These are phyloP conservation scores for Turnix velox DNA, from an alignment of 2,113 vertebrate genomes.

Conservation along the genomic window DNA sequence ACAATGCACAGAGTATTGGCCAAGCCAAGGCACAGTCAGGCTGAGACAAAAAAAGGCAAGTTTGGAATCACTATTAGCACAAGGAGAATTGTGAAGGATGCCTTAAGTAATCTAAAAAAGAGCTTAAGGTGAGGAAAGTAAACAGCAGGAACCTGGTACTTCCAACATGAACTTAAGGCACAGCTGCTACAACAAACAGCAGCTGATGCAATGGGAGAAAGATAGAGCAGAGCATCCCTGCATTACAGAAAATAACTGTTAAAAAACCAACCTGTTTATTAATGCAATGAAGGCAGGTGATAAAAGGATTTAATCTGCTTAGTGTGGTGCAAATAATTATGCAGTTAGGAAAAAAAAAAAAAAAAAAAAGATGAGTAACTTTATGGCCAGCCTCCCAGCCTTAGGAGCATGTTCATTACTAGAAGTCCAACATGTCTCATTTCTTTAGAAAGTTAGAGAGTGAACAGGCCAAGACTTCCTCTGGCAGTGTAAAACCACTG, in stretches of 20 bases:
- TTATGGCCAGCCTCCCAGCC: background rate
- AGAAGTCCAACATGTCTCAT: background rate
- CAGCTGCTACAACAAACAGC: background rate
- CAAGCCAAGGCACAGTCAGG: background rate
- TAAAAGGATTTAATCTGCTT: background rate
- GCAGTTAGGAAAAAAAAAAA: background rate
- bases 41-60: background rate
- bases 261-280: background rate
- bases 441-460: background rate
- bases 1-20: background rate
- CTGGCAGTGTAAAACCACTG: background rate
- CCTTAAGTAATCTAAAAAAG: background rate
- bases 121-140: background rate
- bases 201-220: background rate
- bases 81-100: background rate
- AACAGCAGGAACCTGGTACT: background rate
- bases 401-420: accelerated
- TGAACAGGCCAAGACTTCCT: background rate
- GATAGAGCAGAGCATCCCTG: background rate
- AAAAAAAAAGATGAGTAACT: background rate
- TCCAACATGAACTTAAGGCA: background rate
- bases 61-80: background rate
- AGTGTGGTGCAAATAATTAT: background rate
- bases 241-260: background rate
- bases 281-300: background rate